Conservation (phyloP, 2,888 invertebrate genomes). For the Rhorus exstirpatorius region DNA sequence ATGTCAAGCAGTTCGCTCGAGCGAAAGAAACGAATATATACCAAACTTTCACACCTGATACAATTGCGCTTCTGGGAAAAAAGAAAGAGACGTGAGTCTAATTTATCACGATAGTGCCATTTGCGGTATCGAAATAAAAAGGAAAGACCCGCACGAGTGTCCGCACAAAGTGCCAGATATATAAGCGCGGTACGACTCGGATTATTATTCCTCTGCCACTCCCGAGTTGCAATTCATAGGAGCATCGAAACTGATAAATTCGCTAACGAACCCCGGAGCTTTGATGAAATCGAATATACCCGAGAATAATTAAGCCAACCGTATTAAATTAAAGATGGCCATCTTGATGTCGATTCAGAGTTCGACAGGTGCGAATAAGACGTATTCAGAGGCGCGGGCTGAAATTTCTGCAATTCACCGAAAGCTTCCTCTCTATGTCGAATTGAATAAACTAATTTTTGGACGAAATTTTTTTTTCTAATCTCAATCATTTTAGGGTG, state of each 20-base stretch:
- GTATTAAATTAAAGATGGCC: conserved; percentile 28
- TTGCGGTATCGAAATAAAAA: neutral
- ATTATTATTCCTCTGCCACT: neutral
- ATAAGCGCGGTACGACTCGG: neutral
- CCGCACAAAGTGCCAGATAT: neutral
- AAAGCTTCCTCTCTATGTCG: neutral
- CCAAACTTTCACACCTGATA: neutral
- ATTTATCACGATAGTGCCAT: conserved; percentile 30
- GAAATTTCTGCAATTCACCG: too few relatives aligned
- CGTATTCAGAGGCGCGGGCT: too few relatives aligned
- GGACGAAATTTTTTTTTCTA: too few relatives aligned
- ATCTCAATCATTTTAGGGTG: too few relatives aligned
- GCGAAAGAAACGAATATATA: neutral
- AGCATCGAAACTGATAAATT: conserved; percentile 32
- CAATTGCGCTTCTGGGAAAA: neutral
- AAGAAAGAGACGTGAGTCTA: neutral
- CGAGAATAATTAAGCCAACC: neutral
- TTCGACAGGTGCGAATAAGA: conserved; percentile 48
- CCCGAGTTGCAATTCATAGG: conserved; percentile 8
- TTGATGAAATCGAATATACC: conserved; percentile 14
- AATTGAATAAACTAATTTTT: neutral
- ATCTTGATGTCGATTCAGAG: conserved; percentile 31
- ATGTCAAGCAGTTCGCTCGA: neutral
- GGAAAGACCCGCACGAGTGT: conserved; percentile 24
- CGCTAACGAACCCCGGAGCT: conserved; percentile 17